Percentiles rank a stretch among this genome's conserved stretches.
Conservation (phyloP, 2,888 invertebrate species). For the Halocaridina rubra region DNA sequence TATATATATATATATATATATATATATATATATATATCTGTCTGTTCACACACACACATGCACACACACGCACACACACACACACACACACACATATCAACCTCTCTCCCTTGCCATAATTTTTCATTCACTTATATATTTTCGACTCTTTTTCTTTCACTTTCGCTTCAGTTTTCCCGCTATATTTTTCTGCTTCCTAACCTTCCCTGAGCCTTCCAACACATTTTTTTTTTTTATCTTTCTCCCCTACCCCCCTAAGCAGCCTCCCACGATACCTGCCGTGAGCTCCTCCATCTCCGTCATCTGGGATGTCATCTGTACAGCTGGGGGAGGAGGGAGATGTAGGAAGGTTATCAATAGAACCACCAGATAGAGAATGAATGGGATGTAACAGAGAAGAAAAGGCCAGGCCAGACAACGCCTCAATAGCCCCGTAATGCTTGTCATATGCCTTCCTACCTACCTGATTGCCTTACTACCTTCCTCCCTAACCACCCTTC, state of each 20-base stretch:
- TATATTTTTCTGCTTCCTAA: slow-evolving; percentile 61
- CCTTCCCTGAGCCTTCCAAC: no score
- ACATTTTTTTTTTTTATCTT: slow-evolving; percentile 64
- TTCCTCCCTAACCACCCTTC: no score
- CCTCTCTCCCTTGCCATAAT: slow-evolving; percentile 50
- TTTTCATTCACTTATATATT: slow-evolving; percentile 66
- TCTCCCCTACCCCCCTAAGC: slow-evolving; percentile 65
- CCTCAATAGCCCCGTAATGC: background rate
- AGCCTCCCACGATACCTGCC: no score
- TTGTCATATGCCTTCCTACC: no score
- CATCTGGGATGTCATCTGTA: background rate
- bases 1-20: no score
- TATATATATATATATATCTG: no score
- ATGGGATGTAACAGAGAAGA: slow-evolving; percentile 26
- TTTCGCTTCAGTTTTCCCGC: slow-evolving; percentile 65
- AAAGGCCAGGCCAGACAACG: background rate
- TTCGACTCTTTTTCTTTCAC: slow-evolving; percentile 65
- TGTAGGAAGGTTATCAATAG: background rate
- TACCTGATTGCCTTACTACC: no score
- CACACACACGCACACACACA: no score
- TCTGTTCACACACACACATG: no score
- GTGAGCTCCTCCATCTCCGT: background rate
- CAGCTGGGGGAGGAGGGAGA: background rate
- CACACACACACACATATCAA: no score
- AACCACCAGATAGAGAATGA: background rate